Evolutionary conservation across 2,888 invertebrate species (phyloP), one percentile per base, ranked within the genome.

Genomic region (Rambutsinella grinnellia): DNA sequence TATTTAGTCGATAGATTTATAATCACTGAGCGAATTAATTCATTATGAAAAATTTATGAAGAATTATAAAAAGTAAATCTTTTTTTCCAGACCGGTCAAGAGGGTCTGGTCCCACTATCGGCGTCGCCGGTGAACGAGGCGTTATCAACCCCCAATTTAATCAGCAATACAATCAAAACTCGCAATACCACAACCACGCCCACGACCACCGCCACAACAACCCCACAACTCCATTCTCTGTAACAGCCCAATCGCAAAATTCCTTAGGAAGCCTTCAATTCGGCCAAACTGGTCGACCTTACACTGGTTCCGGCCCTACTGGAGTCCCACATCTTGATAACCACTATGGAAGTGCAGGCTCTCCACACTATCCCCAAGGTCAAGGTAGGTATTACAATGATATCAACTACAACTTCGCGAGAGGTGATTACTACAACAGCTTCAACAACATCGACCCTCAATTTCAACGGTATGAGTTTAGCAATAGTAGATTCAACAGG

Each of bases 321-420:
- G 23, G 17, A 54, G 21, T 28, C 5, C 57, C 57, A 8, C 3
- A 8, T n/a, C 27, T 28, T 6, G 27, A 57, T 15, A n/a, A 62
- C 15, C 75, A 67, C 2, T 68, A 75, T 36, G 51, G 62, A 15
- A 1, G 44, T 3, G 57, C 51, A 17, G 36, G 6, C 36, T 10
- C 62, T 44, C 62, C 28, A 10, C 60, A 61, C 47, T 28, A 56
- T 57, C 6, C 3, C 46, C 68, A 61, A 19, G 68, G 67, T 36
- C 75, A 67, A 75, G 75, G 75, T 75, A 68, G 28, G 56, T 61
- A 47, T 44, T 54, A 47, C 23, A 44, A 57, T 23, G 36, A 58
- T 62, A 17, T 54, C 54, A 54, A 54, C 54, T 21, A 54, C 54
- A 21, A 54, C 21, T 54, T 54, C 54, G 23, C 6, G 21, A 3